Evolutionary conservation across 2,888 invertebrate species (phyloP), one percentile per base, ranked within the genome.

Genomic region (Drosophila mulleri): DNA sequence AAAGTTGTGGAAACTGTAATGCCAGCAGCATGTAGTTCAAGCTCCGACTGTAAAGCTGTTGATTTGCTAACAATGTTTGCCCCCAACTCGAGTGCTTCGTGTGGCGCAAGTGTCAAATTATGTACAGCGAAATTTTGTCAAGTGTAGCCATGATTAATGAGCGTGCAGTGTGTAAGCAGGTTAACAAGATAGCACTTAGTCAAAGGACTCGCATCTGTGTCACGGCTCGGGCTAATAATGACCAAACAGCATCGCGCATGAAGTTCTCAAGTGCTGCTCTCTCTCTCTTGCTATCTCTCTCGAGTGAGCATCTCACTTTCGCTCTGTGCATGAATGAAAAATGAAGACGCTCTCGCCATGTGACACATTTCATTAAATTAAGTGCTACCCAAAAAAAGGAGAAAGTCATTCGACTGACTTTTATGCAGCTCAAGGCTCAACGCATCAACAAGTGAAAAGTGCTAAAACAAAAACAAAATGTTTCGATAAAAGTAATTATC

Each of bases 41-140:
- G n/a, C n/a, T n/a, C n/a, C n/a, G n/a, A 23, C 20, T 23, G 63
- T 68, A 69, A 79, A 68, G 54, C 71, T 80, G 67, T 62, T 67
- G 80, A 82, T 77, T n/a, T 58, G 82, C 78, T 44, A 64, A 82
- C 71, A 85, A 72, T 83, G 66, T 80, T 80, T 37, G 14, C 42
- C 35, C 26, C 47, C n/a, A 3, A 41, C n/a, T 8, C 6, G 16
- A 32, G 32, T 32, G 37, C 14, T 2, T 14, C 12, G 12, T 12
- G 35, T 1, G 14, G 37, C 14, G 37, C 14, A 5, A 58, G 48
- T 78, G 78, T 63, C 72, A 78, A 63, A 41, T 72, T 42, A 60
- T 58, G 42, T 61, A 54, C 32, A 56, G 26, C 44, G 26, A 32
- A 16, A 23, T 70, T 80, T 69, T 16, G 61, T 35, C 45, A 61